Evolutionary conservation across 2,797 vertebrate species (phyloP), one percentile per base, ranked within the genome.

Genomic region (Pterois miles): DNA sequence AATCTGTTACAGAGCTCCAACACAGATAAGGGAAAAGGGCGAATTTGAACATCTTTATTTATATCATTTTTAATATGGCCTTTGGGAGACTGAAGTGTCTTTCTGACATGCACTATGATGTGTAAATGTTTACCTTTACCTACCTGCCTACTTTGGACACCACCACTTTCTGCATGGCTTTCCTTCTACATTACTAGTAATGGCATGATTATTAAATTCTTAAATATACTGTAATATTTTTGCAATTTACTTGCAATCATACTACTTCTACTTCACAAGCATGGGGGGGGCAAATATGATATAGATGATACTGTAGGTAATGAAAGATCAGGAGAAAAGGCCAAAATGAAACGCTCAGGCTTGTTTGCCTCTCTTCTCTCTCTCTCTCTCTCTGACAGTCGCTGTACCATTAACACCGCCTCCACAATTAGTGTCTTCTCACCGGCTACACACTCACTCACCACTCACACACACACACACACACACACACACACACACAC

Each of bases 381-480:
- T 62, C 72, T 31, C 65, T 69, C 73, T 58, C 71, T 92, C 82
- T 82, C 85, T 88, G 89, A 90, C 90, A 88, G 89, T 91, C 88
- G 87, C 88, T 84, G 86, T 84, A 91, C 90, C 83, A 90, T 92
- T 89, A 94, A 92, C 85, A 91, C 87, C 83, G 84, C 90, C 91
- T 91, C 88, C 85, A 91, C 89, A 93, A 93, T 94, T 93, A 93
- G 93, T 88, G 80, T 93, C 92, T 92, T 88, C 87, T 87, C 86
- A 84, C 54, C 54, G 46, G 74, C 83, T 78, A 78, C 79, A 85
- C 74, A 80, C 72, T 59, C 53, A 25, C 40, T 16, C 40, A 5
- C 27, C 68, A 74, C 68, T 69, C 11, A 76, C 48, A 66, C 68
- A 79, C 48, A 78, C 67, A 81, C 52, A 86, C 68, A 79, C 75